Evolutionary conservation across 2,113 vertebrate species (phyloP).

Genomic region (Entelurus aequoreus): DNA sequence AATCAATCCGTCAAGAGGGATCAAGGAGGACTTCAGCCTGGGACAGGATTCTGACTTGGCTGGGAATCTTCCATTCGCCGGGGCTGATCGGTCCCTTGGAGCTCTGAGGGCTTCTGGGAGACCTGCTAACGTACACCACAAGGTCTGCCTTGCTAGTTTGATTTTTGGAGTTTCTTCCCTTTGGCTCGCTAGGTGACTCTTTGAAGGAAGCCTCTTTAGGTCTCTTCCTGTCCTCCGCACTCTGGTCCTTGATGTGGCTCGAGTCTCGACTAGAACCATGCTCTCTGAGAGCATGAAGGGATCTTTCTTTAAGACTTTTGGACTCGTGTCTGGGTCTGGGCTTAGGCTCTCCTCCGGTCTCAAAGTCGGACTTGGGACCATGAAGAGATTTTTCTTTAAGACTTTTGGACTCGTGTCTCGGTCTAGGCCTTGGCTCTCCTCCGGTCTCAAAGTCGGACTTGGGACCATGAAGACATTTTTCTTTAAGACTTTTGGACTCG

Average conservation of each 20-base stretch:
- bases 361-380: conserved; percentile 4
- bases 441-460: background rate
- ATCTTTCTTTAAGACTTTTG: too few species aligned
- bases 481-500: too few species aligned
- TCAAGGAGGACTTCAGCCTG: conserved; percentile 64
- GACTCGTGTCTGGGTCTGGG: conserved; percentile 14
- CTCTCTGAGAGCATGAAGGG: conserved; percentile 22
- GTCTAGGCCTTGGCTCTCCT: conserved; percentile 9
- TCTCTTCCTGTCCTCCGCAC: background rate
- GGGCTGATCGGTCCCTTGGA: conserved; percentile 73
- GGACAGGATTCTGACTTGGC: conserved; percentile 71
- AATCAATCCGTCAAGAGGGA: conserved; percentile 49
- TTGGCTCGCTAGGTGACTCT: background rate
- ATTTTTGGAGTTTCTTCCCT: background rate
- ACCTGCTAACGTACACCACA: conserved; percentile 28
- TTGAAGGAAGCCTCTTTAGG: background rate
- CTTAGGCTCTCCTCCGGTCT: conserved; percentile 2
- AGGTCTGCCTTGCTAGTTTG: conserved; percentile 2
- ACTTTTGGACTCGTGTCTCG: conserved; percentile 6
- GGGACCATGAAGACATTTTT: too few species aligned
- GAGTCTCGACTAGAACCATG: conserved; percentile 39
- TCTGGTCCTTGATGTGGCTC: conserved; percentile 3
- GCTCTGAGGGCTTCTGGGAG: conserved; percentile 47
- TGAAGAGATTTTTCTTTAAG: background rate
- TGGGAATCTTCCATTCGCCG: conserved; percentile 84